phyloP scores from a whole-genome alignment of 2,888 invertebrate genomes.

The Pherbina coryleti region DNA sequence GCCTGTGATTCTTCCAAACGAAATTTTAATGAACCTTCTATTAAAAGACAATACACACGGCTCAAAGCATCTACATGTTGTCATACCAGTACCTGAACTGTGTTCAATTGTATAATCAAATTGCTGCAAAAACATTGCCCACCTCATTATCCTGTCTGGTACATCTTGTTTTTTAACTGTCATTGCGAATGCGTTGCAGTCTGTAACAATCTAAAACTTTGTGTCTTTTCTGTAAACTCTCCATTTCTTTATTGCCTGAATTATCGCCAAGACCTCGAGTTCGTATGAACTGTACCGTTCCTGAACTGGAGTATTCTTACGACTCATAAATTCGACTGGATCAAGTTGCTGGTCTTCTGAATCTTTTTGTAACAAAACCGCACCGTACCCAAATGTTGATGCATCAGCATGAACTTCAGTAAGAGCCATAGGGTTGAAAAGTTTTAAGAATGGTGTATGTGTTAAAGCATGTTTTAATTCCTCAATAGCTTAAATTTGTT shows the following conservation, averaged over 20 bases:
- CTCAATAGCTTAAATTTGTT: constrained; percentile 38
- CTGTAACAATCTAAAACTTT: not conserved
- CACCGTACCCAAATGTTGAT: not conserved
- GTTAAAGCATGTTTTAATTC: constrained; percentile 5
- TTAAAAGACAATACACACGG: not conserved
- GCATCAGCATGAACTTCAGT: constrained; percentile 29
- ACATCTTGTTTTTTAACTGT: constrained; percentile 42
- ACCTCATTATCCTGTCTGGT: constrained; percentile 38
- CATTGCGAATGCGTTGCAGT: constrained; percentile 40
- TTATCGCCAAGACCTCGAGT: constrained; percentile 51
- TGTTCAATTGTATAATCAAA: not conserved
- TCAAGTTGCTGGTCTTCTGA: too few species aligned
- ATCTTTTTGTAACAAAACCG: too few species aligned
- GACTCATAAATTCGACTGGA: too few species aligned
- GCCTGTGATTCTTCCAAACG: too few species aligned
- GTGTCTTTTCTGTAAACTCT: constrained; percentile 36
- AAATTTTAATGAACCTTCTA: too few species aligned
- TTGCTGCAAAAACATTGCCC: constrained; percentile 41
- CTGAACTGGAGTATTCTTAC: constrained; percentile 39
- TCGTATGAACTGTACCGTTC: constrained; percentile 52
- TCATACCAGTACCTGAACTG: not conserved
- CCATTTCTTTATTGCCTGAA: constrained; percentile 51
- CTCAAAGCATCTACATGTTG: not conserved
- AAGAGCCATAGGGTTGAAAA: not conserved
- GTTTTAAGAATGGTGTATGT: not conserved